A percentile compares a stretch with the other conserved stretches of the same genome.
Conservation (phyloP, 2,797 vertebrate genomes). For the Chlorospingus flavigularis region DNA sequence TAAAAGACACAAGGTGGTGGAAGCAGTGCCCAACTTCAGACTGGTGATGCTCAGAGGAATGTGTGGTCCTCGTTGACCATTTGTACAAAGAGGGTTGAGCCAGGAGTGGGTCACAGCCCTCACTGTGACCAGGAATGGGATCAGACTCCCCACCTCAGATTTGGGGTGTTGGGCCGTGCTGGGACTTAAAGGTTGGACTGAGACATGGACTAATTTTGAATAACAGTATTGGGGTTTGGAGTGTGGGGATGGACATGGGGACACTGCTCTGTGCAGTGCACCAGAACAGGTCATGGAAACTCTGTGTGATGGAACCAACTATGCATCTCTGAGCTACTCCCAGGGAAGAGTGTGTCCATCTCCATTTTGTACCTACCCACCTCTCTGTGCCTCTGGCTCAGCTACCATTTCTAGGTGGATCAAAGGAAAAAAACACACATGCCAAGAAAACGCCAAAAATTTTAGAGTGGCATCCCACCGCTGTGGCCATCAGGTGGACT, state of each 20-base stretch:
- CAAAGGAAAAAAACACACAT: not conserved
- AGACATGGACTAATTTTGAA: not conserved
- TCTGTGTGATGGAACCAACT: not conserved
- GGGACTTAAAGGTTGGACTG: not conserved
- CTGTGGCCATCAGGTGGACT: fast-evolving
- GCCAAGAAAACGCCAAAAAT: not conserved
- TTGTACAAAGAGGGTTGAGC: not conserved
- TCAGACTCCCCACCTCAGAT: not conserved
- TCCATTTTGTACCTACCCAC: not conserved
- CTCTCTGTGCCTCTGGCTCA: not conserved
- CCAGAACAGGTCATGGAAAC: not conserved
- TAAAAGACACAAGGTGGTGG: not conserved
- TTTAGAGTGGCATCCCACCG: not conserved
- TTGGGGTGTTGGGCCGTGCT: fast-evolving
- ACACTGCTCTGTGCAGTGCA: fast-evolving
- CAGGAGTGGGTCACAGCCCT: not conserved
- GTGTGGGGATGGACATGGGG: fast-evolving
- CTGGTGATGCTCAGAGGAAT: not conserved
- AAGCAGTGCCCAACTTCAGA: not conserved
- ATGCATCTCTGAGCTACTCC: not conserved
- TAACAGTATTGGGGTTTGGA: not conserved
- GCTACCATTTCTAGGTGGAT: not conserved
- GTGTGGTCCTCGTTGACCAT: fast-evolving
- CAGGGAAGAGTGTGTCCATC: not conserved
- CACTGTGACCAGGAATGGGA: not conserved